Conservation (phyloP, 2,888 invertebrate genomes). For the Lasiommata megera region DNA sequence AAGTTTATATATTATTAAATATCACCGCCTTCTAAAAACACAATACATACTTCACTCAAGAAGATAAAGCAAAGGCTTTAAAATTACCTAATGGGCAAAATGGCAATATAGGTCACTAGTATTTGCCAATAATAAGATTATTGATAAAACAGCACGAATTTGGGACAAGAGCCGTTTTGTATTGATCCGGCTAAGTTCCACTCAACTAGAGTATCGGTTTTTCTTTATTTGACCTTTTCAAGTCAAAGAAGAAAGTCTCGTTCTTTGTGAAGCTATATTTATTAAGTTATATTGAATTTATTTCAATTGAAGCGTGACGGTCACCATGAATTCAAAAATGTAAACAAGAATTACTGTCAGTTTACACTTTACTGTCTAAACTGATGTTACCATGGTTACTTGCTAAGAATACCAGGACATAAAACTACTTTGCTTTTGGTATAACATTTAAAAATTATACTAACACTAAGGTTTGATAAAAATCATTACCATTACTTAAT, state of each 20-base stretch:
- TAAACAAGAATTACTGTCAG: neutral
- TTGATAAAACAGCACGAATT: conserved; percentile 22
- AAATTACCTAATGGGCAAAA: neutral
- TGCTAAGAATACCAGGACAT: neutral
- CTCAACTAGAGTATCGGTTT: too few species aligned
- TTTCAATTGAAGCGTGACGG: too few species aligned
- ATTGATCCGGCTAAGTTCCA: neutral
- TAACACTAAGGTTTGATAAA: too few species aligned
- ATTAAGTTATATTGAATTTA: too few species aligned
- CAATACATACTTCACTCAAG: neutral
- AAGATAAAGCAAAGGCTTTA: neutral
- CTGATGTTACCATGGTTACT: neutral
- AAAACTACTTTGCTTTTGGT: neutral
- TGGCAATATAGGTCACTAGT: conserved; percentile 17
- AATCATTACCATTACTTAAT: too few species aligned
- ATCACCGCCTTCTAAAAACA: too few species aligned
- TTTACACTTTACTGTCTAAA: too few species aligned
- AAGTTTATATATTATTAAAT: too few species aligned
- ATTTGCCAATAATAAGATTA: conserved; percentile 13
- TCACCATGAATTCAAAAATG: neutral
- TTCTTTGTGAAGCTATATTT: too few species aligned
- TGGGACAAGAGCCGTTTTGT: neutral
- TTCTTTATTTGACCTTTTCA: too few species aligned
- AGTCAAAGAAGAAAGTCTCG: too few species aligned
- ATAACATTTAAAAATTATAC: too few species aligned